Percentiles rank a stretch among this genome's conserved stretches.
Evolutionary conservation across 2,888 invertebrate genomes (phyloP).

Genomic region (Atethmia centrago): DNA sequence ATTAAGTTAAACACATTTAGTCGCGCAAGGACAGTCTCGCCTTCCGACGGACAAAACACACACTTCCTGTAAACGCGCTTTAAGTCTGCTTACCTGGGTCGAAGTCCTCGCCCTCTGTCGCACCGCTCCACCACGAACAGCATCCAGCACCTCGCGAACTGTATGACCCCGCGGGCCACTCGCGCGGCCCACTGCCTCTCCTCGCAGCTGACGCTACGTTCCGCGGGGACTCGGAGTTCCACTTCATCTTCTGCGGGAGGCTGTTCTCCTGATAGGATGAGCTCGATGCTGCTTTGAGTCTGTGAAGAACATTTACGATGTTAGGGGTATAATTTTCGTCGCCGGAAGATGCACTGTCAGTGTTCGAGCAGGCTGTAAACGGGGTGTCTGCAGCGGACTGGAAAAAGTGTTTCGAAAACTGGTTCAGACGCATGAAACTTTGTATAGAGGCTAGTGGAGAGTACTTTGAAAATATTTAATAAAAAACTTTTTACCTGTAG

Average conservation of each 20-base stretch:
- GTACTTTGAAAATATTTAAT: too few relatives aligned
- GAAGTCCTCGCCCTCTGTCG: slow-evolving; percentile 94
- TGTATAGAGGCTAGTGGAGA: too few relatives aligned
- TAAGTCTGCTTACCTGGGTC: slow-evolving; percentile 88
- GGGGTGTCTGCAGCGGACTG: too few relatives aligned
- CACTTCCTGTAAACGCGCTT: background rate
- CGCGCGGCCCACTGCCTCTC: slow-evolving; percentile 76
- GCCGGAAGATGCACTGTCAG: too few relatives aligned
- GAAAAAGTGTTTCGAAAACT: too few relatives aligned
- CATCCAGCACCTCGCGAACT: slow-evolving; percentile 95
- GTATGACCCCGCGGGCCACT: slow-evolving; percentile 82
- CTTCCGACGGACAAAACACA: too few relatives aligned
- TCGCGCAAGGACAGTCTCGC: background rate
- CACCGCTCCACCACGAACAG: slow-evolving; percentile 95
- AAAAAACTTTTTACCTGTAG: too few relatives aligned
- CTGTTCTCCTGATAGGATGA: slow-evolving; percentile 63
- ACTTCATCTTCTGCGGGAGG: slow-evolving; percentile 47
- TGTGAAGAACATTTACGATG: slow-evolving; percentile 37
- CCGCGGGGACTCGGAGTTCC: slow-evolving; percentile 31
- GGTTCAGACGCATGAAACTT: too few relatives aligned
- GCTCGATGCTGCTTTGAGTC: slow-evolving; percentile 75
- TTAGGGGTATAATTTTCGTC: too few relatives aligned
- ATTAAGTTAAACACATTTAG: background rate
- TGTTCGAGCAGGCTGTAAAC: too few relatives aligned
- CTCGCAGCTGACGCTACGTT: slow-evolving; percentile 58